phyloP scores from a whole-genome alignment of 2,888 invertebrate genomes.

The Cheilosia variabilis region DNA sequence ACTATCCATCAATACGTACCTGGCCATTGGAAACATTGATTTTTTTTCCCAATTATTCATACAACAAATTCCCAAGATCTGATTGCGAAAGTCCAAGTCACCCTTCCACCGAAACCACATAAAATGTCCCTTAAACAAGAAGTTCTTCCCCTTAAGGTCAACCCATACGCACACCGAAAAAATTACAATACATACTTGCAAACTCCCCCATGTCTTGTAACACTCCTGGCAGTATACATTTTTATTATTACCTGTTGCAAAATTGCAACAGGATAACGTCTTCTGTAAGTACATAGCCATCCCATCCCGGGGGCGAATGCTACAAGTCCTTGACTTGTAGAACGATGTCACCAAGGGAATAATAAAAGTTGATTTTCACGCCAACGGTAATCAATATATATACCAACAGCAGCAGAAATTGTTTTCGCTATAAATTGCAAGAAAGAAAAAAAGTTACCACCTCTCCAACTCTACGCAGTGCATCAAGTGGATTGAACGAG shows the following conservation, averaged over 20 bases:
- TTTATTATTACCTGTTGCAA: conserved; percentile 66
- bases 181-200: conserved; percentile 6
- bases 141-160: conserved; percentile 33
- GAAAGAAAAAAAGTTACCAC: background rate
- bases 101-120: background rate
- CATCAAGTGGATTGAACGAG: background rate
- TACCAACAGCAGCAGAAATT: background rate
- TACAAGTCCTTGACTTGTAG: conserved; percentile 55
- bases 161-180: conserved; percentile 35
- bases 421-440: conserved; percentile 4
- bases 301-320: conserved; percentile 25
- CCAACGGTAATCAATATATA: background rate
- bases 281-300: background rate
- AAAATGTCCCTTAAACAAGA: background rate
- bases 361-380: conserved; percentile 2
- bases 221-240: background rate
- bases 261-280: conserved; percentile 60
- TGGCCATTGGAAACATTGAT: background rate
- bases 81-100: background rate
- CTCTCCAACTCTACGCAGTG: background rate
- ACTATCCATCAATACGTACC: no score
- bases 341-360: conserved; percentile 5
- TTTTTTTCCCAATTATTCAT: background rate
- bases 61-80: no score
- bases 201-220: background rate